Base-by-base conservation (phyloP, 2,113 vertebrate species). In the Seriola rivoliana region DNA sequence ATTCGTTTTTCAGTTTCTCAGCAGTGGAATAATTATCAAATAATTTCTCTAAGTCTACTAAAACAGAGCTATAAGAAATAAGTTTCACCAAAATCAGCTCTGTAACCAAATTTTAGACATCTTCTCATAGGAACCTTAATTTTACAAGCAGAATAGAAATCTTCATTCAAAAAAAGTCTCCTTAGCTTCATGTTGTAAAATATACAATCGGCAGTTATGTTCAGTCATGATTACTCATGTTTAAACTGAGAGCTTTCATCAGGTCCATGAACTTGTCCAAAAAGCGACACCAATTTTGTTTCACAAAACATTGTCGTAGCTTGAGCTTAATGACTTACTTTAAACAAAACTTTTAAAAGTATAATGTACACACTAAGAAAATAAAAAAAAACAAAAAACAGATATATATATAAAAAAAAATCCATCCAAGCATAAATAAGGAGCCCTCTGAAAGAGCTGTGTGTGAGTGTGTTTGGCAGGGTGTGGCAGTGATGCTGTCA, bases 391-490 rank as follows among this genome's bases (percentile, higher is more conserved):
- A 29, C 50, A 71, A 63, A 80, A 68, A 75, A 55, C 59, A 44
- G 9, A 65, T 21, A 25, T n/a, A 32, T 40, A 44, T 25, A 25
- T 0, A 19, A 65, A 62, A 75, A 77, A 70, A 80, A 23, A 68
- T n/a, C 25, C 68, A 86, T 34, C 78, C 52, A 58, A 89, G 78
- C 82, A 88, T 91, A 85, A 93, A 89, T 85, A 85, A 83, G 13
- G 44, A 86, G 75, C 59, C 50, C 50, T 81, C 11, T 67, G 62
- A 58, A 62, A 74, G n/a, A 74, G 75, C 83, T 55, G 67, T 87
- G 90, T 80, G 77, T 78, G 67, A 75, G 71, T 88, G 79, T 75
- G 73, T 84, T 46, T 81, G 59, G 76, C 57, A 69, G 80, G 54
- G 75, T 34, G 21, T 29, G 29, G 73, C 46, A 36, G 82, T 23